Conservation (phyloP, 2,888 invertebrate species). For the Cancer borealis region DNA sequence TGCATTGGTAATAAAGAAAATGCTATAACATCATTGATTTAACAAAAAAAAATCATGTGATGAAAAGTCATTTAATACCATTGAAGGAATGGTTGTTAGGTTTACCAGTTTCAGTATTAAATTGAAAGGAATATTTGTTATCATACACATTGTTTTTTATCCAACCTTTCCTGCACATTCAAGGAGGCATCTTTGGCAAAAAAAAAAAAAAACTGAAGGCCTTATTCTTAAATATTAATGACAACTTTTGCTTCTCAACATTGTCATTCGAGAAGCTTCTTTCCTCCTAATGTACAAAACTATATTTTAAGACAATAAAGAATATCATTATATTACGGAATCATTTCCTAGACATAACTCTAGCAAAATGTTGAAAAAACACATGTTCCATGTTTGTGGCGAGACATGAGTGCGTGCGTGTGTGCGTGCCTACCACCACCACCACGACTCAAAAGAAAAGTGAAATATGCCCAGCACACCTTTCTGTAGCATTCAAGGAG, state of each 20-base stretch:
- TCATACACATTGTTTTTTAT: background rate
- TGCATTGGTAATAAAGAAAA: background rate
- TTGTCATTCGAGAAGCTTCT: slow-evolving; percentile 22
- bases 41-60: background rate
- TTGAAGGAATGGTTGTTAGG: background rate
- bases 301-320: slow-evolving; percentile 55
- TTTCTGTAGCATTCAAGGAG: too few relatives aligned
- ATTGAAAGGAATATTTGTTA: background rate
- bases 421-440: too few relatives aligned
- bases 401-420: too few relatives aligned
- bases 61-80: background rate
- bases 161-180: background rate
- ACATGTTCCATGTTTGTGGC: background rate
- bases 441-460: too few relatives aligned
- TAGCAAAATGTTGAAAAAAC: background rate
- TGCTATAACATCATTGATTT: background rate
- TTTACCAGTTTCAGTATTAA: background rate
- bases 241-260: background rate
- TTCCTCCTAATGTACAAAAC: slow-evolving; percentile 46
- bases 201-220: background rate
- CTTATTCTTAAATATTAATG: slow-evolving; percentile 4
- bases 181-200: background rate
- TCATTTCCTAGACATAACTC: background rate
- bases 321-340: background rate
- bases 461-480: too few relatives aligned